Conservation (phyloP, 2,888 invertebrate genomes). For the Venusia cambrica region DNA sequence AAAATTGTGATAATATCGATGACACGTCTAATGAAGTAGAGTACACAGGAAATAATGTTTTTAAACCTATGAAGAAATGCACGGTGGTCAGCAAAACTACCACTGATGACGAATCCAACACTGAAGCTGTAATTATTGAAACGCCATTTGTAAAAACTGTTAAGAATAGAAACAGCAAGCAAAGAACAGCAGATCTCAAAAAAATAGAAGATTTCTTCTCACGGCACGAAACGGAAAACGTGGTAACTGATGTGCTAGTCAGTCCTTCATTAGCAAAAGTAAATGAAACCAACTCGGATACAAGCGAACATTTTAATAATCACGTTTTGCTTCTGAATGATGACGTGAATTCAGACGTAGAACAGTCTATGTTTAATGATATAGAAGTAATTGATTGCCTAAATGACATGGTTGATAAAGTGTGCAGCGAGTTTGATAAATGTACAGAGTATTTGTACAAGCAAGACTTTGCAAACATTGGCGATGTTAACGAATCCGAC, state of each 20-base stretch:
- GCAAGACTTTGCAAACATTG: too few species aligned
- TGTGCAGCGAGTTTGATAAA: constrained; percentile 53
- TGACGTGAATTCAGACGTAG: constrained; percentile 27
- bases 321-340: constrained; percentile 28
- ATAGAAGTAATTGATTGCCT: constrained; percentile 53
- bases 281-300: constrained; percentile 53
- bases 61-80: constrained; percentile 30
- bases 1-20: constrained; percentile 39
- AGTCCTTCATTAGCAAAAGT: constrained; percentile 59
- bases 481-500: not conserved
- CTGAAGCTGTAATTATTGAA: constrained; percentile 46
- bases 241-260: constrained; percentile 37
- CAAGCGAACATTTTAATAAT: constrained; percentile 45
- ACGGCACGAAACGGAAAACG: constrained; percentile 47
- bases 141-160: constrained; percentile 43
- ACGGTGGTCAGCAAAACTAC: constrained; percentile 41
- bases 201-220: constrained; percentile 54
- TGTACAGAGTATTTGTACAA: constrained; percentile 39
- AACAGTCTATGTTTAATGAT: constrained; percentile 35
- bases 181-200: constrained; percentile 34
- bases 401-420: constrained; percentile 53
- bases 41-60: constrained; percentile 12
- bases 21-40: constrained; percentile 35
- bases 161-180: too few species aligned
- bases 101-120: constrained; percentile 54